Evolutionary conservation across 2,113 vertebrate species (phyloP).

Genomic region (Ariopsis seemanni): DNA sequence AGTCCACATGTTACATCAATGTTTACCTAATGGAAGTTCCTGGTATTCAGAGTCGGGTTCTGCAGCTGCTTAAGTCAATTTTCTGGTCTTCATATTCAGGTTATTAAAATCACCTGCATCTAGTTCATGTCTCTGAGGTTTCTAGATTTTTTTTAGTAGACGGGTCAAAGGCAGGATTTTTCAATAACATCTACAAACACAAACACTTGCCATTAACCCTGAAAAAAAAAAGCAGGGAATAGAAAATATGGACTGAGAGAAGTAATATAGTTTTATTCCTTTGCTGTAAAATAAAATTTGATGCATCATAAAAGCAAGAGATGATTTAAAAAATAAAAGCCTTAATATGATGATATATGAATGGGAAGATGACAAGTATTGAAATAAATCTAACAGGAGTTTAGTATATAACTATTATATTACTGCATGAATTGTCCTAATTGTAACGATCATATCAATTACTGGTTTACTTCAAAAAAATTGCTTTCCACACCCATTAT

Average conservation of each 20-base stretch:
- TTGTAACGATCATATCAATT: neutral
- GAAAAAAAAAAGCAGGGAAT: neutral
- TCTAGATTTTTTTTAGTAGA: neutral
- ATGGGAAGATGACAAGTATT: neutral
- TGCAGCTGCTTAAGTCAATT: neutral
- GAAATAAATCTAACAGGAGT: neutral
- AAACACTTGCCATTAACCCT: neutral
- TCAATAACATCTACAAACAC: neutral
- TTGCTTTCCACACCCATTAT: neutral
- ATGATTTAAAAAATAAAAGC: neutral
- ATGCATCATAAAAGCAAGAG: neutral
- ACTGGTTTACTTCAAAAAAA: neutral
- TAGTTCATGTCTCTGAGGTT: neutral
- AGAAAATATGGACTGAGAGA: neutral
- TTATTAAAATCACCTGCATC: neutral
- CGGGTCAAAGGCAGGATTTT: neutral
- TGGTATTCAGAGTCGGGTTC: neutral
- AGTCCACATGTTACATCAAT: neutral
- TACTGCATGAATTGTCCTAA: neutral
- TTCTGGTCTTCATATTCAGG: neutral
- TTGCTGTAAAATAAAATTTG: neutral
- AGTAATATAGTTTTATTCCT: neutral
- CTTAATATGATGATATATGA: neutral
- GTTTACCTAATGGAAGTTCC: neutral
- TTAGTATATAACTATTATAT: neutral